phyloP scores from a whole-genome alignment of 2,888 invertebrate genomes.

The Rhopalosiphum nymphaeae region DNA sequence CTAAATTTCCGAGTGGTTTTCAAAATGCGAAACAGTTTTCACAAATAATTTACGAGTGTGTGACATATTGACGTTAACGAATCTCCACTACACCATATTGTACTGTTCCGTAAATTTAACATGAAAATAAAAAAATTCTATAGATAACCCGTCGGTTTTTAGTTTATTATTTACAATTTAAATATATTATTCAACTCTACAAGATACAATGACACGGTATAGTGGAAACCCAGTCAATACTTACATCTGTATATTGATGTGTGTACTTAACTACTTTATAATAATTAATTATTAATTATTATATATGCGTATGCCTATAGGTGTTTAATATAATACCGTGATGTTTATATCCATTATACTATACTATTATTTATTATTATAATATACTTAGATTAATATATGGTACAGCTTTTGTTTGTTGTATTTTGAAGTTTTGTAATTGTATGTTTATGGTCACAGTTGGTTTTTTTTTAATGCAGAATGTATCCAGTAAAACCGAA shows the following conservation, averaged over 20 bases:
- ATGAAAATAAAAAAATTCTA: background rate
- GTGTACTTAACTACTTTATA: background rate
- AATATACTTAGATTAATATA: background rate
- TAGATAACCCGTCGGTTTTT: background rate
- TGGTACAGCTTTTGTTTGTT: background rate
- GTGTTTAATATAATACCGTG: background rate
- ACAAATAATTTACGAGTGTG: background rate
- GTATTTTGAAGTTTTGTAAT: background rate
- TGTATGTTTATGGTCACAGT: background rate
- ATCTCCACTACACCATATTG: background rate
- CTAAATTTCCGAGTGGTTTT: background rate
- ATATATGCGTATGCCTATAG: background rate
- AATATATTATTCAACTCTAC: background rate
- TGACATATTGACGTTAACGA: background rate
- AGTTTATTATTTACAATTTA: background rate
- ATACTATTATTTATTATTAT: background rate
- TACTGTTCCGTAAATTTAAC: background rate
- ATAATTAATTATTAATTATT: background rate
- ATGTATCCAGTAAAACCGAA: background rate
- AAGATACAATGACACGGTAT: background rate
- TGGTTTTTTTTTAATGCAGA: background rate
- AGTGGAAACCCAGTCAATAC: background rate
- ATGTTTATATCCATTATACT: background rate
- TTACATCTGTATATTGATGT: background rate
- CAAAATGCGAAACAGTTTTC: background rate